Evolutionary conservation across 2,888 invertebrate species (phyloP).

Genomic region (Ecdyonurus torrentis): DNA sequence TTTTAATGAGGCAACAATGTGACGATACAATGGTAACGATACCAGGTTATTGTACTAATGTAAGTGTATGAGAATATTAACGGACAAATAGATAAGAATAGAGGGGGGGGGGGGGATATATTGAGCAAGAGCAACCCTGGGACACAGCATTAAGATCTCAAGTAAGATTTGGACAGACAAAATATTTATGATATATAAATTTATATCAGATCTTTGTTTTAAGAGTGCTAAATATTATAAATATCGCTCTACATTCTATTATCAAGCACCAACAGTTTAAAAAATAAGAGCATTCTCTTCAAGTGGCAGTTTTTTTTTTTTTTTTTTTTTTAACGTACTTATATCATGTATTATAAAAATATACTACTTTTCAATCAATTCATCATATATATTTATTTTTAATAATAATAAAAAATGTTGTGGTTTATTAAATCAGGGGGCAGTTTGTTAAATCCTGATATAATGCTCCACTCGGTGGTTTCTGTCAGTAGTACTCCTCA

Average conservation of each 20-base stretch:
- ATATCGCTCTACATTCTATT: no score
- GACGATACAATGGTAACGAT: neutral
- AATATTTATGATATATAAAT: neutral
- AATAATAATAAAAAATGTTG: no score
- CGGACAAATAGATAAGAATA: no score
- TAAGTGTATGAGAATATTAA: no score
- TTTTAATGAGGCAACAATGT: neutral
- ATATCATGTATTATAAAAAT: no score
- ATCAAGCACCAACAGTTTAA: neutral
- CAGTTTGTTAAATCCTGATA: neutral
- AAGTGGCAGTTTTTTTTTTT: neutral
- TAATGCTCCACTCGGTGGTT: neutral
- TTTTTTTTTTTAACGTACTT: no score
- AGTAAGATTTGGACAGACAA: neutral
- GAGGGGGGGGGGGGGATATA: neutral
- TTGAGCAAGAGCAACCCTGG: neutral
- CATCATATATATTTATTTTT: no score
- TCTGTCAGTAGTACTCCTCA: no score
- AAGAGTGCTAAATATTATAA: neutral
- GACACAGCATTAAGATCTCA: neutral
- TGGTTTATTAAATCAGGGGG: neutral
- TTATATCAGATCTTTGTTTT: neutral
- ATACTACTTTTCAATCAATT: no score
- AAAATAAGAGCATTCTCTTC: neutral
- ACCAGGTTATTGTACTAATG: no score